Percentiles rank a stretch among this genome's conserved stretches.
phyloP scores from a whole-genome alignment of 1,140 invertebrate species.

The Hesperophylax magnus region DNA sequence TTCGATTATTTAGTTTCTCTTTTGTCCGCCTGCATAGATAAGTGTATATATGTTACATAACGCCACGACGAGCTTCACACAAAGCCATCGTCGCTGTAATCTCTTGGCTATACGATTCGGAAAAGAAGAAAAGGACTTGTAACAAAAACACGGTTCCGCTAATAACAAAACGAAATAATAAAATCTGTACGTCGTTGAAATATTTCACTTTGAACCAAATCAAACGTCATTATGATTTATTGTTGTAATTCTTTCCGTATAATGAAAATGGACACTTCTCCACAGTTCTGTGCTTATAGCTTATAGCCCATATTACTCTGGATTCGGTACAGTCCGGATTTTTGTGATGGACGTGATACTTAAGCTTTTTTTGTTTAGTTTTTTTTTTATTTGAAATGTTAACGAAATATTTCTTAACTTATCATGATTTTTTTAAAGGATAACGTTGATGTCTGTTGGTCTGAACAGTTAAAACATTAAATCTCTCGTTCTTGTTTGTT shows the following conservation, averaged over 20 bases:
- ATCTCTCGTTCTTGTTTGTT: no score
- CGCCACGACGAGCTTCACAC: no score
- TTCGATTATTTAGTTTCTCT: no score
- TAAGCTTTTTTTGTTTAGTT: not conserved
- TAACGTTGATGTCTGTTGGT: no score
- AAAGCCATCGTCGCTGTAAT: not conserved
- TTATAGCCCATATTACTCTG: constrained; percentile 1
- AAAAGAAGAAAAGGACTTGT: constrained; percentile 39
- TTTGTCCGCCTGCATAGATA: no score
- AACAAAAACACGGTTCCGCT: constrained; percentile 22
- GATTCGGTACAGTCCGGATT: not conserved
- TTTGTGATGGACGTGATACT: not conserved
- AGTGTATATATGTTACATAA: no score
- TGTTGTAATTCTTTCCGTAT: constrained; percentile 56
- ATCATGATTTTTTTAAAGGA: no score
- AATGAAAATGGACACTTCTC: constrained; percentile 57
- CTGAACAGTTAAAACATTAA: no score
- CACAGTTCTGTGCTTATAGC: constrained; percentile 6
- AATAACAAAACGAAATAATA: constrained; percentile 51
- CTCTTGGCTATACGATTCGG: not conserved
- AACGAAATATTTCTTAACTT: not conserved
- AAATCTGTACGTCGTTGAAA: constrained; percentile 53
- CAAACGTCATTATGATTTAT: constrained; percentile 58
- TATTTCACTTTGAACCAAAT: constrained; percentile 57
- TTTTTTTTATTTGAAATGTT: not conserved